phyloP scores from a whole-genome alignment of 2,888 invertebrate genomes.

The Sphaeridia pumilis region DNA sequence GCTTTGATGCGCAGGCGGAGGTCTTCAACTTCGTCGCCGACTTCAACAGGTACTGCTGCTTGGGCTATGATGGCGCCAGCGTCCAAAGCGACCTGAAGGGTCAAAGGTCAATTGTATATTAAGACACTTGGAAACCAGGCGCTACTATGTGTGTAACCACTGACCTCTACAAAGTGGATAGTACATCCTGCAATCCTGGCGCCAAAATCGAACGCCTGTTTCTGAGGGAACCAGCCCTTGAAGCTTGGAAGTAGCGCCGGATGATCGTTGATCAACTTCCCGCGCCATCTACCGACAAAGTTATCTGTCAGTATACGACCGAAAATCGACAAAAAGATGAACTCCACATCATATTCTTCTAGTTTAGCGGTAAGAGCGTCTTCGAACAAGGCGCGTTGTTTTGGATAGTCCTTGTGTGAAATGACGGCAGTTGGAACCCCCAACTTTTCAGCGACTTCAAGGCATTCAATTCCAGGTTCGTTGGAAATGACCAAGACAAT shows the following conservation, averaged over 20 bases:
- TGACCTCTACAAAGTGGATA: constrained; percentile 89
- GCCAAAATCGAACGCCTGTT: constrained; percentile 72
- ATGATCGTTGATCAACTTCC: constrained; percentile 82
- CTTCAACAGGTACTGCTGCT: constrained; percentile 64
- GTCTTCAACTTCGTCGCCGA: constrained; percentile 58
- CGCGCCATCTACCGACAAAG: constrained; percentile 72
- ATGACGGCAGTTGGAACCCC: constrained; percentile 65
- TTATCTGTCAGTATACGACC: constrained; percentile 68
- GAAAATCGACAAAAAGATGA: constrained; percentile 90
- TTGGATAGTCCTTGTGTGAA: constrained; percentile 58
- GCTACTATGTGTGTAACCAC: constrained; percentile 34
- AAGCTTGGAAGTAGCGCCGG: constrained; percentile 86
- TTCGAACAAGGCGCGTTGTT: constrained; percentile 69
- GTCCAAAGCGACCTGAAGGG: constrained; percentile 69
- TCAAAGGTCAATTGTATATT: background rate
- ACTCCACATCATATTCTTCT: constrained; percentile 56
- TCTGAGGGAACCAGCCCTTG: constrained; percentile 75
- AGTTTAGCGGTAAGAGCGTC: constrained; percentile 58
- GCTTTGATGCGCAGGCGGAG: constrained; percentile 62
- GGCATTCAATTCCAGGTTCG: constrained; percentile 62
- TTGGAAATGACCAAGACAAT: constrained; percentile 82
- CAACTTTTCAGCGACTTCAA: constrained; percentile 62
- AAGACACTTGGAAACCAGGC: background rate
- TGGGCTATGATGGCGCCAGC: constrained; percentile 81
- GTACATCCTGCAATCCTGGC: constrained; percentile 83